Evolutionary conservation across 1,140 invertebrate species (phyloP), one percentile per base, ranked within the genome.

Genomic region (Leucophenga varia): DNA sequence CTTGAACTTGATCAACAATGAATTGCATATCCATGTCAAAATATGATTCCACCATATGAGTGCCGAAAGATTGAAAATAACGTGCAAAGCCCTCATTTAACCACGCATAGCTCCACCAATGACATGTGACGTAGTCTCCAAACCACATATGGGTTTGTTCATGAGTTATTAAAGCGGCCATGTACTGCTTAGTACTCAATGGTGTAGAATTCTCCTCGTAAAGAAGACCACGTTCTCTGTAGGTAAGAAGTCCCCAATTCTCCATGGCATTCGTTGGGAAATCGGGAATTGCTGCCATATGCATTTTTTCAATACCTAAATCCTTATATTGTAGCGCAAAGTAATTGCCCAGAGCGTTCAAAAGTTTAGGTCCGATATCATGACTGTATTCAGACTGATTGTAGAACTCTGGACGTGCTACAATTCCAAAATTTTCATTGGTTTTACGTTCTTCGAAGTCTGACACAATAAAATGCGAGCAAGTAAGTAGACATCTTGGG

Each of bases 401-500:
- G 12, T 82, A 77, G 32, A 85, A 86, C 44, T 83, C 82, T 8
- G 81, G 79, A 34, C 87, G 81, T 2, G 87, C 85, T 71, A 90
- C 88, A 2, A 96, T 84, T 44, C 76, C 74, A 19, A 86, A 81
- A 1, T 79, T 78, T 14, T 76, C 77, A 13, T 55, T 48, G n/a
- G 61, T n/a, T 12, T 61, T 64, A 56, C 79, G 54, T n/a, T 55
- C 65, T 0, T 53, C 45, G 30, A 93, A 93, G 51, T 95, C 86
- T 17, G 86, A 88, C 1, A 95, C 82, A 3, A 91, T 80, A 55
- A 94, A 94, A 84, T 2, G 92, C 92, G 9, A 95, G 76, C 3
- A 95, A 71, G 53, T 96, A 96, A 0, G 91, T 92, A 0, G 91
- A 91, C 91, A 96, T 96, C 3, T 77, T 75, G 0, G 89, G 84